Evolutionary conservation across 1,140 invertebrate species (phyloP), one percentile per base, ranked within the genome.

Genomic region (Atta colombica): DNA sequence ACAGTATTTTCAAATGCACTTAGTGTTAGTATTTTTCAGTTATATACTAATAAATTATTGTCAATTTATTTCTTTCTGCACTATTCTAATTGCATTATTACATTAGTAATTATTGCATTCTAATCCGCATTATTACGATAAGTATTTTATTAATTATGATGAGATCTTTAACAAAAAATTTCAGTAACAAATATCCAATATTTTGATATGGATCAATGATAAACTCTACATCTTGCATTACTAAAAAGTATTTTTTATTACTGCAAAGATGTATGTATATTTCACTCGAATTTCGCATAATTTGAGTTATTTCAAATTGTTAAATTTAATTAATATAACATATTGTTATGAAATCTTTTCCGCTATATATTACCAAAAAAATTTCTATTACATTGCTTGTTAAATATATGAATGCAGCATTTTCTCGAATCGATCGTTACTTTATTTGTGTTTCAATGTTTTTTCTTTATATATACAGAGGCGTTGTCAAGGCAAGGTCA

Each of bases 1-100:
- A 6, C 45, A 28, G 12, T 74, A 55, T 89, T 87, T 87, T 61
- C 77, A 85, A 80, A n/a, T 71, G 10, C 2, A 58, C 14, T 63
- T 65, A 63, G 3, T 16, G 0, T 51, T 51, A 51, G 14, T 51
- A 4, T 51, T 51, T 51, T 7, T 45, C 39, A 45, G 39, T 51
- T 51, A 51, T 51, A 51, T 16, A 51, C 8, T 45, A 45, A 8
- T 45, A 45, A 39, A 39, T 39, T 39, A 39, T 39, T 39, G 0
- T 45, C 2, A 45, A 39, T 21, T 35, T 65, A 31, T 21, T 12
- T 45, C 12, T 45, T 35, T 39, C 16, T 31, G 2, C 28, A n/a
- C 21, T 75, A 16, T 75, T 75, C 39, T 58, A 1, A 18, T 12
- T 45, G 21, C n/a, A 18, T 77, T 60, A 60, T 25, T 60, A 58